These are phyloP conservation scores for Emberiza fucata DNA, from an alignment of 2,113 vertebrate genomes.

Conservation along the genomic window DNA sequence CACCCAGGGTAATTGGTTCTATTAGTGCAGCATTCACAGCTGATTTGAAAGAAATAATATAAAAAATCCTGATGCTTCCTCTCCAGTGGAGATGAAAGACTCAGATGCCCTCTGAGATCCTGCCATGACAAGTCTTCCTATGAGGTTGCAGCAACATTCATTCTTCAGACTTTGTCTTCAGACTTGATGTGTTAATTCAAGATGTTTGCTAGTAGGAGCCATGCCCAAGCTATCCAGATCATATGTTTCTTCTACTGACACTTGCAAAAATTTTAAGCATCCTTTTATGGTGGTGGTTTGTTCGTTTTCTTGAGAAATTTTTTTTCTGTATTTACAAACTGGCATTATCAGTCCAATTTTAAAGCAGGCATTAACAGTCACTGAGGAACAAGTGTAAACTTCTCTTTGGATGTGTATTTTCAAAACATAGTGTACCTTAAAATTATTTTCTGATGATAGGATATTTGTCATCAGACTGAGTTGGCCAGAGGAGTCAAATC, in stretches of 20 bases:
- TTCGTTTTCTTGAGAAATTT: background rate
- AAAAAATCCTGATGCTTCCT: background rate
- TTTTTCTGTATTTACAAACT: background rate
- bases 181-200: background rate
- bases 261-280: background rate
- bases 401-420: background rate
- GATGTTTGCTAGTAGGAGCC: background rate
- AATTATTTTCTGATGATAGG: background rate
- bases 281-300: background rate
- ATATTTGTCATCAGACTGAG: background rate
- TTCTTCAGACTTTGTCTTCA: background rate
- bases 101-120: background rate
- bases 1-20: conserved; percentile 6
- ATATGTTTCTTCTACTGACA: background rate
- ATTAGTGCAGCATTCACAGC: background rate
- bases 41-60: background rate
- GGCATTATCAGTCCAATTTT: background rate
- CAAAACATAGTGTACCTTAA: background rate
- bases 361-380: background rate
- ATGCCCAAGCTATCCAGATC: background rate
- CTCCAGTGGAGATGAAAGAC: background rate
- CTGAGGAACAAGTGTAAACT: background rate
- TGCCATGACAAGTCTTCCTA: background rate
- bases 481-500: background rate
- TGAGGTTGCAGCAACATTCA: background rate